These are phyloP conservation scores for Dasypus novemcinctus DNA, from an alignment of 2,113 vertebrate genomes.

Conservation along the genomic window DNA sequence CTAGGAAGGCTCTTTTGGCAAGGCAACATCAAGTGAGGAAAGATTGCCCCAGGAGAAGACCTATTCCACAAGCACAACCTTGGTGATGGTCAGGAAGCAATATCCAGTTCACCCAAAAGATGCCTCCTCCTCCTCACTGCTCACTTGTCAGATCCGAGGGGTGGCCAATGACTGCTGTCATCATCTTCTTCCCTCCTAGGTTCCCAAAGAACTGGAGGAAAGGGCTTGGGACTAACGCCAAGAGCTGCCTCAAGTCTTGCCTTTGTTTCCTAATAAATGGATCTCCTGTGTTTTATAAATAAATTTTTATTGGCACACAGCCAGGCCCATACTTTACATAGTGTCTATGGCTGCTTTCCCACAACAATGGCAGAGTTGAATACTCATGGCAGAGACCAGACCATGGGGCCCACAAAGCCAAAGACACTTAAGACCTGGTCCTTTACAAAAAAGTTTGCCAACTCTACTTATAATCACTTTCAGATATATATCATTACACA, in stretches of 20 bases:
- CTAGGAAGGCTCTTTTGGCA: neutral
- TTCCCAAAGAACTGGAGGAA: neutral
- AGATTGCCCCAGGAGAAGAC: neutral
- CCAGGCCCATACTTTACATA: neutral
- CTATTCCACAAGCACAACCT: neutral
- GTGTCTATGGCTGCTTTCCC: neutral
- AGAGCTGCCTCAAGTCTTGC: neutral
- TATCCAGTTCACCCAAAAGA: neutral
- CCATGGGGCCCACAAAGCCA: neutral
- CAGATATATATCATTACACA: neutral
- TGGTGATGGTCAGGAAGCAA: neutral
- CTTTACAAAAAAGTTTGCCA: neutral
- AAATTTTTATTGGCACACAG: neutral
- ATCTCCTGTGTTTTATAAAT: neutral
- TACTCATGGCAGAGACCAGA: neutral
- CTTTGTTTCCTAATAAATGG: neutral
- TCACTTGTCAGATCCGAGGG: neutral
- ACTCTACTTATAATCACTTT: neutral
- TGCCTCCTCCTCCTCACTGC: neutral
- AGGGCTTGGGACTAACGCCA: neutral
- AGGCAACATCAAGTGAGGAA: neutral
- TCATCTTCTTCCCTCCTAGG: neutral
- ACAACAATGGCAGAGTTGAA: neutral
- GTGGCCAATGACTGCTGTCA: neutral
- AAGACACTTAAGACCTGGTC: neutral